Percentiles rank a stretch among this genome's conserved stretches.
Evolutionary conservation across 2,888 invertebrate species (phyloP).

Genomic region (Epinotia bilunana): DNA sequence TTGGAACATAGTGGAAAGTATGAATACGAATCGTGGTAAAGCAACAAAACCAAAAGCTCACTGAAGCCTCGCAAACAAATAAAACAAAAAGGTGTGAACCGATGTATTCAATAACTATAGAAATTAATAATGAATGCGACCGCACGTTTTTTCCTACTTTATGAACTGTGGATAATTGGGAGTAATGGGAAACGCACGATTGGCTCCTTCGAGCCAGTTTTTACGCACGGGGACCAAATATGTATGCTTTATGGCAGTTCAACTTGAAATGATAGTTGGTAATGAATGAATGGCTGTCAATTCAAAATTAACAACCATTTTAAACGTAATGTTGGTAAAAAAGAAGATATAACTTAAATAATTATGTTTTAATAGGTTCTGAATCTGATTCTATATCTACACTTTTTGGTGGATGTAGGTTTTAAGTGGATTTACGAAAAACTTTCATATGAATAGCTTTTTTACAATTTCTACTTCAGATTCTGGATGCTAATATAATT

Average conservation of each 20-base stretch:
- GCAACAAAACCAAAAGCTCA: neutral
- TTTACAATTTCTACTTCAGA: neutral
- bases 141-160: slow-evolving; percentile 51
- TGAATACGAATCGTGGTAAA: neutral
- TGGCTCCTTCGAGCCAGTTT: slow-evolving; percentile 45
- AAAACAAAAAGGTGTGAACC: slow-evolving; percentile 36
- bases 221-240: slow-evolving; percentile 35
- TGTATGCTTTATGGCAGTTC: neutral
- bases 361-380: no score
- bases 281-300: neutral
- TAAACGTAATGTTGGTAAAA: no score
- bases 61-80: slow-evolving; percentile 4
- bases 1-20: no score
- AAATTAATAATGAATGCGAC: slow-evolving; percentile 28
- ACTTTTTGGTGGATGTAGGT: no score
- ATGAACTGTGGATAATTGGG: slow-evolving; percentile 46
- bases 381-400: no score
- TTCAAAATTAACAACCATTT: neutral
- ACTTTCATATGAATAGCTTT: no score
- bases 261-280: neutral
- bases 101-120: slow-evolving; percentile 23
- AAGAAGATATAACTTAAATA: no score
- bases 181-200: slow-evolving; percentile 51
- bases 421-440: no score
- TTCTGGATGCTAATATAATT: neutral